Conservation (phyloP, 2,797 vertebrate genomes). For the Tapirus indicus region DNA sequence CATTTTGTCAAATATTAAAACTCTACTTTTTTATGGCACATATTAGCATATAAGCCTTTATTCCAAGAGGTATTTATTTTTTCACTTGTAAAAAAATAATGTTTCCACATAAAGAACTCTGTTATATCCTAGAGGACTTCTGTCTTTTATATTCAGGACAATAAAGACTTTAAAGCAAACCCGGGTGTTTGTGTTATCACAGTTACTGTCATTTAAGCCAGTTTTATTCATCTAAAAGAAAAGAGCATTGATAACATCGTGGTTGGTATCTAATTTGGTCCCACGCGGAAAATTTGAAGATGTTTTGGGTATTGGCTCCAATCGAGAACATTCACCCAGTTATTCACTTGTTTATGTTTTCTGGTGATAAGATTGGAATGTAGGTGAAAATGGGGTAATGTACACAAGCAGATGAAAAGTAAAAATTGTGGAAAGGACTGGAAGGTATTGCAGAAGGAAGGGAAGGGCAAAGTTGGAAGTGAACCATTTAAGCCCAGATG, state of each 20-base stretch:
- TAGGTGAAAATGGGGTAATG: neutral
- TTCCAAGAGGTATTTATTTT: constrained; percentile 94
- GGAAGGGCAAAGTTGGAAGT: neutral
- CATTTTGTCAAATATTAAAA: constrained; percentile 92
- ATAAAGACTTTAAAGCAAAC: constrained; percentile 90
- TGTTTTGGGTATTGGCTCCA: neutral
- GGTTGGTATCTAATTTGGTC: neutral
- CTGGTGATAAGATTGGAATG: neutral
- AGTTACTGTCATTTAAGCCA: constrained; percentile 4
- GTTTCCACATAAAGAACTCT: constrained; percentile 97
- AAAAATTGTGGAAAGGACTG: neutral
- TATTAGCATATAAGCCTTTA: constrained; percentile 92
- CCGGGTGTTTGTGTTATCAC: neutral
- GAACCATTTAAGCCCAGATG: neutral
- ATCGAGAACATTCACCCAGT: neutral
- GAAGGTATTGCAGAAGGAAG: neutral
- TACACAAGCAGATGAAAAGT: neutral
- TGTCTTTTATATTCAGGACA: constrained; percentile 92
- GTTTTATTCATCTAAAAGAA: constrained; percentile 24
- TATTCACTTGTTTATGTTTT: neutral
- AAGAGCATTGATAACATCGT: neutral
- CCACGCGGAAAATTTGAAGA: neutral
- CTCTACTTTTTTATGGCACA: constrained; percentile 93
- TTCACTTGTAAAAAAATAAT: constrained; percentile 95
- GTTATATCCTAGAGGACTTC: constrained; percentile 93